Percentiles rank a stretch among this genome's conserved stretches.
Evolutionary conservation across 2,888 invertebrate species (phyloP).

Genomic region (Heteropelma amictum): DNA sequence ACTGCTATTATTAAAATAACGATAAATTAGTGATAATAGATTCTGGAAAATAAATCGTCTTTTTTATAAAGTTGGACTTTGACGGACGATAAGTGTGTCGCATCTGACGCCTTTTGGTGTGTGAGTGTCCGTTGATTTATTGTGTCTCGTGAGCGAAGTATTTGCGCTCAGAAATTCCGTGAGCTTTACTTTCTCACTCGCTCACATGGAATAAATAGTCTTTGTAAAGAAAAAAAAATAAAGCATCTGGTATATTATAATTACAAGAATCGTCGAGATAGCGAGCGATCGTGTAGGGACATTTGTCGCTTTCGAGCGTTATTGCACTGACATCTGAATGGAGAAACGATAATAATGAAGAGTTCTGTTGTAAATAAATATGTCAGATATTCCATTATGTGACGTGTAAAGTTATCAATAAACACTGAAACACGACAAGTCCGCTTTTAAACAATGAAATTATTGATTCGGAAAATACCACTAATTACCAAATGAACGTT

Average conservation of each 20-base stretch:
- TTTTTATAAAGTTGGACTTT: constrained; percentile 34
- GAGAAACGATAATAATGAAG: constrained; percentile 2
- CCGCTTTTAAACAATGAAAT: background rate
- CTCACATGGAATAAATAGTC: background rate
- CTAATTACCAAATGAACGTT: background rate
- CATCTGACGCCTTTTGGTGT: constrained; percentile 13
- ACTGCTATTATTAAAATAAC: constrained; percentile 4
- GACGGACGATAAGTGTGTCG: constrained; percentile 16
- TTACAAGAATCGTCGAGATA: background rate
- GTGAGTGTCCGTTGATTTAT: constrained; percentile 7
- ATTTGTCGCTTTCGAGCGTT: constrained; percentile 23
- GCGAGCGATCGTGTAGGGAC: constrained; percentile 39
- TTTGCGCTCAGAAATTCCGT: background rate
- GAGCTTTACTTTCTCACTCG: too few relatives aligned
- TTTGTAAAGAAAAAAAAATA: constrained; percentile 10
- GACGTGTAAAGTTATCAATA: constrained; percentile 68
- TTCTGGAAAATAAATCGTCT: constrained; percentile 13
- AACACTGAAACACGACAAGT: constrained; percentile 50
- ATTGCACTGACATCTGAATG: constrained; percentile 19
- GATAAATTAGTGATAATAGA: constrained; percentile 26
- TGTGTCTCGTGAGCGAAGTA: background rate
- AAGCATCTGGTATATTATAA: constrained; percentile 13
- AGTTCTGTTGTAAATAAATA: constrained; percentile 67
- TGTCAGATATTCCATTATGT: constrained; percentile 66
- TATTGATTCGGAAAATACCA: background rate